These are phyloP conservation scores for Ctenosaura bakeri DNA, from an alignment of 2,797 vertebrate genomes.

Conservation along the genomic window DNA sequence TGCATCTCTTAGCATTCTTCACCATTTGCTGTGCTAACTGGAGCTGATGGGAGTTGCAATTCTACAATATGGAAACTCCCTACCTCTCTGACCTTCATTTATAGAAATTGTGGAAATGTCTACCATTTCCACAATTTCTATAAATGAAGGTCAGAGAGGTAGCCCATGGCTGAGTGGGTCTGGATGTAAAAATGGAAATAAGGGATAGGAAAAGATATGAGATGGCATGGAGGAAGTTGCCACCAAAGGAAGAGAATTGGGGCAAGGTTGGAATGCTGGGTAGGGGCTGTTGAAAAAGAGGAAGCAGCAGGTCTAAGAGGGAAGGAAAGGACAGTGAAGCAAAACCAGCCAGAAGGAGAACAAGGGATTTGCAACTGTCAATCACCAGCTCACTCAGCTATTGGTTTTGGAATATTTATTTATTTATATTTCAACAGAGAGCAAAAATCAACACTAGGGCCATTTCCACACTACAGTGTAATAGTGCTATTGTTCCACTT, in stretches of 20 bases:
- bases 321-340: neutral
- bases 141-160: neutral
- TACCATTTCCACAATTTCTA: neutral
- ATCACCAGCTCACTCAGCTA: neutral
- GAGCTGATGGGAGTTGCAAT: no score
- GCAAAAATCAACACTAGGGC: no score
- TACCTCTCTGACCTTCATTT: no score
- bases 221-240: neutral
- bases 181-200: neutral
- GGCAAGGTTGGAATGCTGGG: no score
- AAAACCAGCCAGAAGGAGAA: neutral
- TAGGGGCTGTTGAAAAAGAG: neutral
- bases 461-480: no score
- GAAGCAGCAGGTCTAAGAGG: neutral
- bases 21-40: no score
- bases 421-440: no score
- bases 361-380: neutral
- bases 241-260: neutral
- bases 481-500: no score
- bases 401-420: neutral
- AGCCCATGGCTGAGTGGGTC: no score
- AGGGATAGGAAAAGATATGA: neutral
- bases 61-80: no score
- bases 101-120: no score
- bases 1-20: no score